phyloP scores from a whole-genome alignment of 2,888 invertebrate genomes.

The Drosophila mettleri region DNA sequence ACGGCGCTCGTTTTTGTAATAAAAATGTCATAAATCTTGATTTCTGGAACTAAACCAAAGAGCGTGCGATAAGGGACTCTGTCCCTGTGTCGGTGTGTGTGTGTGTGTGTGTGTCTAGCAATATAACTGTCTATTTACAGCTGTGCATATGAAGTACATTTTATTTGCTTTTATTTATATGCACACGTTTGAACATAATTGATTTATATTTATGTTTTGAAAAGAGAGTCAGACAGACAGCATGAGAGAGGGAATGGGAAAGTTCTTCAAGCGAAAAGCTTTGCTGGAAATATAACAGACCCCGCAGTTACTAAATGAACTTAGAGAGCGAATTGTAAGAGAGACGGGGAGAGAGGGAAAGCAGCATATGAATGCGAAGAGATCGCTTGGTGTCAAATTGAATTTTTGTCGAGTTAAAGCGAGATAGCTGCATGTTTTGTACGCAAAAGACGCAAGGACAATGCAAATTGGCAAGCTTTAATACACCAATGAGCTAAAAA shows the following conservation, averaged over 20 bases:
- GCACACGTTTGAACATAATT: conserved; percentile 51
- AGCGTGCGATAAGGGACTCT: conserved; percentile 61
- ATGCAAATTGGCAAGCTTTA: not conserved
- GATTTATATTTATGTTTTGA: conserved; percentile 32
- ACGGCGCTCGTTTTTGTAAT: conserved; percentile 73
- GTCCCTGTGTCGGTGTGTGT: not conserved
- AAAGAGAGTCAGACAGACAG: too few relatives aligned
- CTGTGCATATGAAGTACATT: conserved; percentile 70
- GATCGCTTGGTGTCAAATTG: not conserved
- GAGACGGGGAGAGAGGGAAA: not conserved
- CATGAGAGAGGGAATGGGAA: too few relatives aligned
- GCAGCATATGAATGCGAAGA: not conserved
- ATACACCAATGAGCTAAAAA: not conserved
- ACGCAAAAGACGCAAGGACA: not conserved
- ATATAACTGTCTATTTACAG: conserved; percentile 74
- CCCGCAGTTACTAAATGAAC: not conserved
- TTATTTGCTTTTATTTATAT: conserved; percentile 75
- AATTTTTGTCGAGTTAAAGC: not conserved
- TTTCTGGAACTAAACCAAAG: conserved; percentile 74
- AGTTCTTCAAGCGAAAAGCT: conserved; percentile 3
- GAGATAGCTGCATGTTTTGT: not conserved
- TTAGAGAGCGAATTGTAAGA: not conserved
- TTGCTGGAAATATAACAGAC: conserved; percentile 1
- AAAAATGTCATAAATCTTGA: conserved; percentile 82
- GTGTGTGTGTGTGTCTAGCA: conserved; percentile 33